phyloP scores from a whole-genome alignment of 2,888 invertebrate species.

The Halictus ligatus region DNA sequence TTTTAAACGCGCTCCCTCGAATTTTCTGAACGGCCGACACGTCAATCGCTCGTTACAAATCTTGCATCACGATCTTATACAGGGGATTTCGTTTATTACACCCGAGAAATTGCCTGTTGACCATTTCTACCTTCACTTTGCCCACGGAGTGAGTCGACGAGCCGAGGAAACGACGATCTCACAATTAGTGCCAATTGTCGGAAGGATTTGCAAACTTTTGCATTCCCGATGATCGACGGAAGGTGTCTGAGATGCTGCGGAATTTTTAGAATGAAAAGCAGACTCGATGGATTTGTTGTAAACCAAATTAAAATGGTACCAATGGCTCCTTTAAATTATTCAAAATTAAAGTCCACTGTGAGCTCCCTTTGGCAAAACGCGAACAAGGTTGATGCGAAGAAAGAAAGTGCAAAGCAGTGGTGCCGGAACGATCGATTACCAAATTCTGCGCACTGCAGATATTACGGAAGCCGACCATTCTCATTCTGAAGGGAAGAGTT shows the following conservation, averaged over 20 bases:
- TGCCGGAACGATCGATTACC: not conserved
- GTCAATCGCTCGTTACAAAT: conserved; percentile 29
- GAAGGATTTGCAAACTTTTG: not conserved
- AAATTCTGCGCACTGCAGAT: not conserved
- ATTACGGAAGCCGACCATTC: conserved; percentile 35
- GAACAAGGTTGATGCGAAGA: not conserved
- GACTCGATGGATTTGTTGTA: no score
- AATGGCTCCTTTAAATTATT: not conserved
- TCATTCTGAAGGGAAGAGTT: not conserved
- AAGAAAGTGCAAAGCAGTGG: not conserved
- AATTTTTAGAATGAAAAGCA: not conserved
- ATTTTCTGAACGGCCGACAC: conserved; percentile 45
- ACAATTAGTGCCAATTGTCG: not conserved
- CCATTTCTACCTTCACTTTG: conserved; percentile 5
- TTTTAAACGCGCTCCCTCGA: conserved; percentile 34
- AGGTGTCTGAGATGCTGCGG: not conserved
- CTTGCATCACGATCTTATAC: not conserved
- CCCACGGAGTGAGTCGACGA: not conserved
- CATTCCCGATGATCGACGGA: no score
- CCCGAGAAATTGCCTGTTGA: conserved; percentile 23
- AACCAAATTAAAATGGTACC: not conserved
- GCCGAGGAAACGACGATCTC: not conserved
- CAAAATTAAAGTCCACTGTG: not conserved
- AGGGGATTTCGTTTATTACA: conserved; percentile 13
- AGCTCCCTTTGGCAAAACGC: not conserved